Base-by-base conservation (phyloP, 2,888 invertebrate species). In the Meiosimyza platycephala region DNA sequence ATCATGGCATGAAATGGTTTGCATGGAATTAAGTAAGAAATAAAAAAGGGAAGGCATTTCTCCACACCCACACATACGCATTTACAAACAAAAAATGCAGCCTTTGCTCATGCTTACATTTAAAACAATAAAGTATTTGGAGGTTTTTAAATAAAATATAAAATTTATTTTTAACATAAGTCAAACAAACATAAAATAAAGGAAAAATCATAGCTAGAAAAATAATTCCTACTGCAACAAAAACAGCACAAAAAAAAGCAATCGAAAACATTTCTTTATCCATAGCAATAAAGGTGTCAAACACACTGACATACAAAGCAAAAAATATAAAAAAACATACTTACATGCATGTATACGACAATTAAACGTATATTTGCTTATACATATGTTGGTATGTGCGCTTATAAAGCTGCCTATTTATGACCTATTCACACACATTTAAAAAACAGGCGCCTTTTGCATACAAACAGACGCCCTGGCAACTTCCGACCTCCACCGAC, bases 401-500 rank as follows among this genome's bases (percentile, higher is more conserved):
- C 40, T 6, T 9, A 59, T 11, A n/a, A 16, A 52, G 16, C 22
- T 18, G 51, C 64, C 18, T 64, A 50, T 69, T 59, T 69, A 54
- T 70, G 70, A 70, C 70, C 70, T 62, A 70, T 70, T 70, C 70
- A 70, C 70, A 70, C 70, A 63, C 63, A 70, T 70, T 70, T 48
- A 57, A 68, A 28, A 50, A 62, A 47, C 40, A 40, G 50, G 22
- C 33, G 59, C 50, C 68, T 22, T 50, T 28, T 57, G 68, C 50
- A 50, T 48, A 40, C 40, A 40, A 40, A 40, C 40, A 40, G 40
- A 40, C 40, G 40, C 57, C 33, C 48, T 57, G 12, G 13, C 47
- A 18, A 28, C 13, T 3, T 12, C 60, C n/a, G n/a, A 15, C 15
- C 60, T 6, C 33, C 1, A 33, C 40, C 40, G 9, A 40, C 40